Evolutionary conservation across 1,140 invertebrate species (phyloP).

Genomic region (Drosophila insularis): DNA sequence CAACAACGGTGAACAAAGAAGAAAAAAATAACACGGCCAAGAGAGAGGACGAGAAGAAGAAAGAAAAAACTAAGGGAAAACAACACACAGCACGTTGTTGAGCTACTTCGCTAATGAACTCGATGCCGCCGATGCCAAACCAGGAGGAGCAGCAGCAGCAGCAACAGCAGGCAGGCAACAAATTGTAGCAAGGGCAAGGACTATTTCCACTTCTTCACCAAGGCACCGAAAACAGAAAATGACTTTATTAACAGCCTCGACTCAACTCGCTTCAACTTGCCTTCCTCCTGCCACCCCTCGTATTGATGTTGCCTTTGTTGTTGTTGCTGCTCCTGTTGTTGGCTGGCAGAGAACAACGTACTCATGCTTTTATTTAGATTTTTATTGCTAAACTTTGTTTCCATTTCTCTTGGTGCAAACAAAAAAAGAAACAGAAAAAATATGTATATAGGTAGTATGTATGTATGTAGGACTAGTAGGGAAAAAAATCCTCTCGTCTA

Average conservation of each 20-base stretch:
- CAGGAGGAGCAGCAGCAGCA: no score
- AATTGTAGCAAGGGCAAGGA: conserved; percentile 35
- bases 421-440: neutral
- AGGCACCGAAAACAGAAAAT: conserved; percentile 37
- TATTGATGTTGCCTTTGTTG: neutral
- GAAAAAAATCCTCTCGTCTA: conserved; percentile 18
- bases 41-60: neutral
- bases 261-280: conserved; percentile 2
- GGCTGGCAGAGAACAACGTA: conserved; percentile 11
- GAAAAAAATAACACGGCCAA: conserved; percentile 39
- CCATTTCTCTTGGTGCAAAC: conserved; percentile 35
- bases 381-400: conserved; percentile 79
- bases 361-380: conserved; percentile 61
- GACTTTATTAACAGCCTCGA: conserved; percentile 68
- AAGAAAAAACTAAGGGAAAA: neutral
- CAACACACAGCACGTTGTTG: conserved; percentile 32
- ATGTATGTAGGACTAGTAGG: neutral
- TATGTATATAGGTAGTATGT: neutral
- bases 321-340: neutral
- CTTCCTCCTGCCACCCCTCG: neutral
- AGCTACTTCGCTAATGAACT: conserved; percentile 73
- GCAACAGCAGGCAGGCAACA: conserved; percentile 19
- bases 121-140: conserved; percentile 25
- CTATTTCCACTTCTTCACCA: neutral
- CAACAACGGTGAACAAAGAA: conserved; percentile 52